A percentile compares a stretch with the other conserved stretches of the same genome.
Conservation (phyloP, 2,113 vertebrate genomes). For the Prochilodus magdalenae region DNA sequence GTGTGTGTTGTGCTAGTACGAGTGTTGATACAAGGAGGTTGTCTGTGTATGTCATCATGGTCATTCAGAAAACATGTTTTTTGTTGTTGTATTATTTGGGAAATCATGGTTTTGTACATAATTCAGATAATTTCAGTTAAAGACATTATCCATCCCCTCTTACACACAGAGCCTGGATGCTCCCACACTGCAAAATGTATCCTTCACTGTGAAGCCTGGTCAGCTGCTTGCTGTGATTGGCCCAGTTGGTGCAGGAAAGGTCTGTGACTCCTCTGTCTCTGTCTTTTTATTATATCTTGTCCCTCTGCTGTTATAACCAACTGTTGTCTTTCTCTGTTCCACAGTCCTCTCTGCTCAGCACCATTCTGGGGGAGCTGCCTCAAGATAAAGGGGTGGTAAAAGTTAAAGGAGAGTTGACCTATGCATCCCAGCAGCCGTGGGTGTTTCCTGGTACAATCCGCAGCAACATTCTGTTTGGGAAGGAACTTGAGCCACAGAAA, state of each 20-base stretch:
- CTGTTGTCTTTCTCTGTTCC: background rate
- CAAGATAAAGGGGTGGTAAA: conserved; percentile 81
- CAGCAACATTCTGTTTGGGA: conserved; percentile 97
- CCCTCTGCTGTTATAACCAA: background rate
- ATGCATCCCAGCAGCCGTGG: conserved; percentile 94
- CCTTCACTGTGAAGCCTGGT: conserved; percentile 82
- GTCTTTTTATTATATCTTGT: background rate
- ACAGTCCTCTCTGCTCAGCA: conserved; percentile 91
- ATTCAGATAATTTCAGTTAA: no score
- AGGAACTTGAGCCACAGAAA: conserved; percentile 84
- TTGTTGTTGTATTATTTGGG: no score
- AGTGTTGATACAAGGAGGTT: no score
- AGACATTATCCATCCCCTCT: background rate
- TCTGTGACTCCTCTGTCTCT: conserved; percentile 59
- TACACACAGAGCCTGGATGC: conserved; percentile 77
- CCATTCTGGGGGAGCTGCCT: conserved; percentile 88
- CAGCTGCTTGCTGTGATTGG: conserved; percentile 91
- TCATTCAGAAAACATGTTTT: no score
- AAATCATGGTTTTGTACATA: no score
- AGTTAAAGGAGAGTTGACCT: conserved; percentile 85
- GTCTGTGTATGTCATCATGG: no score
- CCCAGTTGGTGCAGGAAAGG: conserved; percentile 95
- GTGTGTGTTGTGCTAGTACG: no score
- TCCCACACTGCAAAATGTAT: conserved; percentile 85
- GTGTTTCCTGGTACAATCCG: conserved; percentile 93